These are phyloP conservation scores for Scolopax rusticola DNA, from an alignment of 2,797 vertebrate genomes.

Conservation along the genomic window DNA sequence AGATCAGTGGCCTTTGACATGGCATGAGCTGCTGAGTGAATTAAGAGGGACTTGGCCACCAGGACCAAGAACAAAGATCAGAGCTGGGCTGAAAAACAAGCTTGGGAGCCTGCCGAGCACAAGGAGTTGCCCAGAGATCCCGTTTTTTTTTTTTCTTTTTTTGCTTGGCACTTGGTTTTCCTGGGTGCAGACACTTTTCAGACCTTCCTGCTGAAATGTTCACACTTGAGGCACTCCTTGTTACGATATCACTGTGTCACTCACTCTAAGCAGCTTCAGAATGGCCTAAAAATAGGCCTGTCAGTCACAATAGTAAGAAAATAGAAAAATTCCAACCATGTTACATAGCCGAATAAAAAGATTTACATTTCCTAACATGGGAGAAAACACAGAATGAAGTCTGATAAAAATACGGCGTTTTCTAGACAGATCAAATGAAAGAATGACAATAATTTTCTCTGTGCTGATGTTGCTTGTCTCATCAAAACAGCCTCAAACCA, in stretches of 20 bases:
- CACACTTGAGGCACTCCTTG: conserved; percentile 10
- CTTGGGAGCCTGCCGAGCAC: background rate
- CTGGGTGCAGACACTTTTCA: conserved; percentile 15
- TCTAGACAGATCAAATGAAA: conserved; percentile 51
- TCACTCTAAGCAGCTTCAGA: conserved; percentile 52
- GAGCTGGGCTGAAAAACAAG: conserved; percentile 41
- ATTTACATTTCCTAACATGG: conserved; percentile 31
- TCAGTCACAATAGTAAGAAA: conserved; percentile 9
- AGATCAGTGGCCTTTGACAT: conserved; percentile 80
- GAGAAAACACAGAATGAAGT: conserved; percentile 63
- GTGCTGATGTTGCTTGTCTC: background rate
- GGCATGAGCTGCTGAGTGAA: conserved; percentile 71
- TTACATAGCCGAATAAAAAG: conserved; percentile 49
- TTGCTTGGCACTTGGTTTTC: conserved; percentile 48
- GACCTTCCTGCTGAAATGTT: conserved; percentile 25
- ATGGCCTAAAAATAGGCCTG: conserved; percentile 52
- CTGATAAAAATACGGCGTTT: background rate
- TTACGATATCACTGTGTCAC: conserved; percentile 5
- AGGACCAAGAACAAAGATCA: background rate
- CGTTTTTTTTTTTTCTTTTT: background rate
- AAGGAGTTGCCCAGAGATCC: conserved; percentile 18
- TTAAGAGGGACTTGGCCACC: conserved; percentile 7
- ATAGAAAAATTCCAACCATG: conserved; percentile 52
- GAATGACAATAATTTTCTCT: conserved; percentile 49
- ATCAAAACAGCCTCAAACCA: conserved; percentile 32